Evolutionary conservation across 2,888 invertebrate genomes (phyloP), one percentile per base, ranked within the genome.

Genomic region (Onchidella celtica): DNA sequence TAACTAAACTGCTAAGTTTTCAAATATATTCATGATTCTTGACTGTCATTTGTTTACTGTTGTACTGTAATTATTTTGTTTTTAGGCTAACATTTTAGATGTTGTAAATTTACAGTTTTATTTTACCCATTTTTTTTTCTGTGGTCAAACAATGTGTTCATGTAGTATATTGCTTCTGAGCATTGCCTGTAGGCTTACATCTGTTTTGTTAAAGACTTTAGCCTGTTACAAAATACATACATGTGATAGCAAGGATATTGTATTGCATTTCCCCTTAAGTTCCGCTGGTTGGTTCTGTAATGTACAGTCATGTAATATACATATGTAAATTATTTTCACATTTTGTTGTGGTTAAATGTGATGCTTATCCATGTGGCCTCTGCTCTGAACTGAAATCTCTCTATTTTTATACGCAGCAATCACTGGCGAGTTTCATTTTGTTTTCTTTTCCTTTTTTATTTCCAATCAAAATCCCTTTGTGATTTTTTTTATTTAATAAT

Each of bases 221-320:
- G n/a, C 27, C 14, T 36, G 11, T n/a, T 73, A 57, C 1, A 36
- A 34, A 27, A 36, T 70, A 70, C 29, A 24, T n/a, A n/a, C n/a
- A 24, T 73, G 73, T 73, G 59, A 73, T 73, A 73, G 73, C 59
- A 59, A 59, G 21, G 32, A 57, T 72, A 72, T n/a, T 36, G 9
- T 2, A 6, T 47, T 69, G n/a, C 38, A n/a, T 59, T 59, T 36
- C 24, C 32, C 68, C 68, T 77, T 77, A 77, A 77, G 77, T 77
- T 77, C 77, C 77, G 68, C 77, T 77, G 77, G 77, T 68, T 77
- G 77, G 77, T 77, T 77, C 55, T 55, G 66, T 75, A 0, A 27
- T 72, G 14, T 36, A 73, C 73, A 73, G 32, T 73, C 38, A 73
- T 59, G 11, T 36, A 40, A 55, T 75, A 75, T 34, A 75, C 40